Evolutionary conservation across 2,113 vertebrate genomes (phyloP), one percentile per base, ranked within the genome.

Genomic region (Laticauda colubrina): DNA sequence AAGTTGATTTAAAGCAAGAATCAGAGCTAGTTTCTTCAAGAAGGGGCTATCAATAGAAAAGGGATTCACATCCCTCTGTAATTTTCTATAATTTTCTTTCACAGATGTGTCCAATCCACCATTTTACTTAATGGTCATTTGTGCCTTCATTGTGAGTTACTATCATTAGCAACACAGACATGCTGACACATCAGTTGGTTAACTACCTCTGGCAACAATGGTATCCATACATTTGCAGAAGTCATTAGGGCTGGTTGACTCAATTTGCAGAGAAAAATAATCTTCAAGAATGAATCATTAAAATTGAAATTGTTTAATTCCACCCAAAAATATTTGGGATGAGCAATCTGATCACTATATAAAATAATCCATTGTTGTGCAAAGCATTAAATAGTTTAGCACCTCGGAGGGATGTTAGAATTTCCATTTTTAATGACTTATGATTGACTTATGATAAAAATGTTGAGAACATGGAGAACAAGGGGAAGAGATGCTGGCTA

Each of bases 1-100:
- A 34, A 75, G n/a, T 75, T 34, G 20, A 81, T 81, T 81, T 81
- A 81, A 81, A 81, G n/a, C 69, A 81, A 81, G 69, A 81, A 81
- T 20, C 34, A 21, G 34, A 81, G 15, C 34, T 81, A 81, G 34
- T 34, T 39, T 4, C 21, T 69, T 75, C 53, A 92, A 93, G 61
- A 93, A 15, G 29, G 34, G 85, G 93, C 89, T 54, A 20, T 90
- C 29, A 94, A 64, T 89, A 92, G 57, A 90, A 89, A 24, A 93
- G 45, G 81, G 48, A 91, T 90, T 61, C 51, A 89, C 75, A 85
- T 88, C 75, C 26, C 61, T 57, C 64, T 55, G 7, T 48, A 48
- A 48, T 48, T 48, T 48, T 48, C 48, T 7, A 81, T 53, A 23
- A 55, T 39, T 86, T 85, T 12, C 4, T 90, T 7, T 23, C 53